These are phyloP conservation scores for Hemithea aestivaria DNA, from an alignment of 2,888 invertebrate genomes.

Conservation along the genomic window DNA sequence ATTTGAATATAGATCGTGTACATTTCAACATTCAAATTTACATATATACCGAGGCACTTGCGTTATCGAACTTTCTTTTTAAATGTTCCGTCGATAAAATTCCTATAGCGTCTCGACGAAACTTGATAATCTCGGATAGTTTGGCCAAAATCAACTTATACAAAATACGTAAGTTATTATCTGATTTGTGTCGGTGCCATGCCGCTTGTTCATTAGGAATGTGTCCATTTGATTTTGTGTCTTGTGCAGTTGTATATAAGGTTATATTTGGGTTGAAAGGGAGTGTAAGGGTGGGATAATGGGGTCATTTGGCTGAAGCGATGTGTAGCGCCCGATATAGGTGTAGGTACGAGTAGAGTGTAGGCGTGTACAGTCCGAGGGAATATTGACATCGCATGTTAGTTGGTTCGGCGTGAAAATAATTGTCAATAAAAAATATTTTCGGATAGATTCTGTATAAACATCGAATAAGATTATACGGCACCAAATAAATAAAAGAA, in stretches of 20 bases:
- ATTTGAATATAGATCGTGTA: constrained; percentile 30
- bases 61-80: constrained; percentile 24
- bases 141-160: constrained; percentile 49
- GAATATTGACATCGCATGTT: constrained; percentile 60
- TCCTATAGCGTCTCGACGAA: constrained; percentile 34
- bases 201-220: constrained; percentile 51
- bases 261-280: constrained; percentile 41
- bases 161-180: constrained; percentile 61
- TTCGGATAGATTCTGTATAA: too few relatives aligned
- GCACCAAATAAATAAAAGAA: too few relatives aligned
- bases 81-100: constrained; percentile 30
- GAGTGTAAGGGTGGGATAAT: constrained; percentile 58
- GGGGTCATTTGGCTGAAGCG: constrained; percentile 63
- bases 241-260: constrained; percentile 38
- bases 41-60: constrained; percentile 18
- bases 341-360: constrained; percentile 46
- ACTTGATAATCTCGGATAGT: constrained; percentile 51
- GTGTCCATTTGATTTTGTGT: constrained; percentile 37
- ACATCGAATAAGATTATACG: too few relatives aligned
- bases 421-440: too few relatives aligned
- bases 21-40: constrained; percentile 26
- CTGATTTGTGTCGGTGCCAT: constrained; percentile 51
- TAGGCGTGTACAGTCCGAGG: constrained; percentile 58
- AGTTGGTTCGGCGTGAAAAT: constrained; percentile 30
- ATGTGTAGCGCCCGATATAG: constrained; percentile 52